Evolutionary conservation across 2,888 invertebrate species (phyloP).

Genomic region (Mesorhabditis spiculigera): DNA sequence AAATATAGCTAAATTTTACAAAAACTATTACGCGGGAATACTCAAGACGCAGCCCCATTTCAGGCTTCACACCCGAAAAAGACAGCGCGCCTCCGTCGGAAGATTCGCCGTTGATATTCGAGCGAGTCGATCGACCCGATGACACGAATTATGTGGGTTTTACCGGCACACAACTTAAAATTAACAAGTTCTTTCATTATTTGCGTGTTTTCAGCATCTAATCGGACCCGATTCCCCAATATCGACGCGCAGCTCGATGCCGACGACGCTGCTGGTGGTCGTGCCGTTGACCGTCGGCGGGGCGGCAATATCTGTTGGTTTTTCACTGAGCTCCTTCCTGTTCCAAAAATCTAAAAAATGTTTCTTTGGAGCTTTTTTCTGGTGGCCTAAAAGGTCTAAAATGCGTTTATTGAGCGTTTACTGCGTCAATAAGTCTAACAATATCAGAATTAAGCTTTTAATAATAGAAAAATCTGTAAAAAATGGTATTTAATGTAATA

Average conservation of each 20-base stretch:
- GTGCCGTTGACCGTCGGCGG: slow-evolving; percentile 56
- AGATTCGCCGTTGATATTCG: slow-evolving; percentile 36
- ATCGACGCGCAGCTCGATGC: slow-evolving; percentile 42
- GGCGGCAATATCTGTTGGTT: slow-evolving; percentile 44
- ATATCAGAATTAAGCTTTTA: no score
- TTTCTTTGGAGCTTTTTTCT: background rate
- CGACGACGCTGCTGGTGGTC: slow-evolving; percentile 53
- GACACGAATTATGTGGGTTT: slow-evolving; percentile 15
- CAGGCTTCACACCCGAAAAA: slow-evolving; percentile 5
- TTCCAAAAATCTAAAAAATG: background rate
- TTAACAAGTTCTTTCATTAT: background rate
- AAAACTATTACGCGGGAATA: no score
- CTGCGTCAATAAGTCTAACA: no score
- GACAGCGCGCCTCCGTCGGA: slow-evolving; percentile 10
- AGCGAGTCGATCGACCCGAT: slow-evolving; percentile 39
- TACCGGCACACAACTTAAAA: slow-evolving; percentile 2
- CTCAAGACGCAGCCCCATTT: background rate
- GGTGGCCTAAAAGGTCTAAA: no score
- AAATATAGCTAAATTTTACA: no score
- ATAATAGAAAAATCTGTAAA: no score
- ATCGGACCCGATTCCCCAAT: slow-evolving; percentile 9
- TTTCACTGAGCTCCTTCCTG: background rate
- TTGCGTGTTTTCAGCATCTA: slow-evolving; percentile 12
- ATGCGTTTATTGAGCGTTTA: no score
- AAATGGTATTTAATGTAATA: no score